phyloP scores from a whole-genome alignment of 2,113 vertebrate species.

The Anguilla rostrata region DNA sequence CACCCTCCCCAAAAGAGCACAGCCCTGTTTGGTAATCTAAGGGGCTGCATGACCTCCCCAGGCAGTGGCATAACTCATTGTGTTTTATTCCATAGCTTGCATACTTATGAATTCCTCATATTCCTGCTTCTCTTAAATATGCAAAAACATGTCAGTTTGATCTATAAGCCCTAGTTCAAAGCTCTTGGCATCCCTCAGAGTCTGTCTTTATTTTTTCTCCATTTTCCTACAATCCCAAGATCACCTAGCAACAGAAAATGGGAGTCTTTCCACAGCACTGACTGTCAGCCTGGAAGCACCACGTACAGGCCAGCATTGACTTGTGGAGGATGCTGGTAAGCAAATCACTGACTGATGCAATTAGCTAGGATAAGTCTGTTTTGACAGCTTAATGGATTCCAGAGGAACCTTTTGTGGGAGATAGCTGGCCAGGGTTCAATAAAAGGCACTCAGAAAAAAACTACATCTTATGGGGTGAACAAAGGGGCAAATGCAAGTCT shows the following conservation, averaged over 20 bases:
- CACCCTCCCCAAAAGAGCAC: not conserved
- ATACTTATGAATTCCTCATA: not conserved
- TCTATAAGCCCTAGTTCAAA: constrained; percentile 1
- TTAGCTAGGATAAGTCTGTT: not conserved
- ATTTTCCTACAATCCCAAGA: not conserved
- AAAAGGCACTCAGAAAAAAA: not conserved
- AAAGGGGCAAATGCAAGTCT: not conserved
- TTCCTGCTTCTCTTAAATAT: not conserved
- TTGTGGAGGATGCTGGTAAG: constrained; percentile 1
- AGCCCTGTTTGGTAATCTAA: not conserved
- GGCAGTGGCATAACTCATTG: not conserved
- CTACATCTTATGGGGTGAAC: too few relatives aligned
- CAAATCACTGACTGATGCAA: constrained; percentile 1
- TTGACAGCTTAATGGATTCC: constrained; percentile 13
- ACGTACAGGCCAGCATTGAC: not conserved
- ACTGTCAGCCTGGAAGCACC: not conserved
- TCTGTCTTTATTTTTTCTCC: not conserved
- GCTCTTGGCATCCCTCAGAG: not conserved
- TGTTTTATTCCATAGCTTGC: not conserved
- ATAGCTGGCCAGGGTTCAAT: not conserved
- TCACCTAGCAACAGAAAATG: not conserved
- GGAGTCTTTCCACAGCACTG: not conserved
- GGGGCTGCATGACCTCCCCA: not conserved
- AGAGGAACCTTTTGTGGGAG: not conserved
- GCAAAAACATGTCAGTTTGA: constrained; percentile 2